Evolutionary conservation across 2,113 vertebrate species (phyloP), one percentile per base, ranked within the genome.

Genomic region (Ptilonorhynchus violaceus): DNA sequence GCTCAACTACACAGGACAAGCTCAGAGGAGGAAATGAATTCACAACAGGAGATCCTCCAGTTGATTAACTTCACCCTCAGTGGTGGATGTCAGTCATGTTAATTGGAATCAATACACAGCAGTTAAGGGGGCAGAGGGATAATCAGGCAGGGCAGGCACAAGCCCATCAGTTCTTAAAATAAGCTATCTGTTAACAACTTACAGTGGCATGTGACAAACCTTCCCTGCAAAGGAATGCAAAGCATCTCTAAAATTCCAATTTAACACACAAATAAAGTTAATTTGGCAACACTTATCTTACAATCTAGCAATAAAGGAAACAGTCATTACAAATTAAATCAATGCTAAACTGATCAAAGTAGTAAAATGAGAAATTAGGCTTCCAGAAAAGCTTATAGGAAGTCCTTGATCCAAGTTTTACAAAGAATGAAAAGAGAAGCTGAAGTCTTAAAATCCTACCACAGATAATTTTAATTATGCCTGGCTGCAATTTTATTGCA

Each of bases 21-120:
- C 97, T 97, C 85, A 53, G 86, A 89, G 92, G 92, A 98, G 98
- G 98, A 98, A 98, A 98, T 98, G 97, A 98, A 98, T 97, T 98
- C 97, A 97, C 97, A 80, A 93, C 97, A 93, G 98, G 97, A 88
- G 96, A 96, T 89, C 94, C 97, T 93, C 92, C 39, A 79, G 64
- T 33, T 98, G 97, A 98, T 98, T 98, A 98, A 97, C 95, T 96
- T 94, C 95, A 75, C 97, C 96, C 97, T 96, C 94, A 88, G 96
- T 50, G 90, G 75, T 94, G 96, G 95, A 96, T 97, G 97, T 97
- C 97, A 98, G 91, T 98, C 97, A 96, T 23, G 84, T 96, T 98
- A 97, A 98, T 96, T 97, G 95, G 96, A 98, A 98, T 98, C 97
- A 97, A 98, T 95, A 97, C 95, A 94, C 95, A 97, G 95, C 96